Evolutionary conservation across 2,113 vertebrate genomes (phyloP), one percentile per base, ranked within the genome.

Genomic region (Oostethus manadensis): DNA sequence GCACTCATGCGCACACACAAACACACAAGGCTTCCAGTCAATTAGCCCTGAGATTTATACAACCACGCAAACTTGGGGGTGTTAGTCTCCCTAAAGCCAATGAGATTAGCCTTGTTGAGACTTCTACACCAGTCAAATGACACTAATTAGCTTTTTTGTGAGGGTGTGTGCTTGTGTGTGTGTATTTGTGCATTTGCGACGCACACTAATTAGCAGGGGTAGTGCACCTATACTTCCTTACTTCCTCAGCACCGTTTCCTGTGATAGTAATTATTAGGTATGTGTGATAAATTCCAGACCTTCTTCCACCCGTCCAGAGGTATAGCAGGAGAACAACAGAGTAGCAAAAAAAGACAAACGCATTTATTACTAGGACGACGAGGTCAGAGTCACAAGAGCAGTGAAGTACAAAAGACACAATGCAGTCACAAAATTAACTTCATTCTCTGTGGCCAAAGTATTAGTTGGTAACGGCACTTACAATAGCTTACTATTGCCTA

Each of bases 261-360:
- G 76, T 82, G 80, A 87, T 85, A 80, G 84, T 86, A 86, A 86
- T 87, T 87, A 89, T 84, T 86, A 86, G 86, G 85, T 85, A 87
- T 73, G 84, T 84, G 85, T 88, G 87, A 90, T 84, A 86, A 87
- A 86, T 83, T 75, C 86, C 89, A 87, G 86, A 68, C 81, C 66
- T 64, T 77, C 70, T 76, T 76, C 75, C 69, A 77, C 55, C 61
- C 43, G 20, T 76, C 59, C 56, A 6, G 23, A 73, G 76, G 77
- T 70, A 75, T 43, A 78, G 60, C 43, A 63, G 75, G 10, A 60
- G 40, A 47, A 40, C 54, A 8, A 56, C 62, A 58, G 57, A 62
- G 66, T 60, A 70, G 60, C 8, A 73, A 62, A 63, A 44, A 51
- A 63, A 62, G 64, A 11, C 45, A 14, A n/a, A 56, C 57, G 18